A percentile compares a stretch with the other conserved stretches of the same genome.
These are phyloP conservation scores for Chymomyza procnemis DNA, from an alignment of 2,888 invertebrate genomes.

Conservation along the genomic window DNA sequence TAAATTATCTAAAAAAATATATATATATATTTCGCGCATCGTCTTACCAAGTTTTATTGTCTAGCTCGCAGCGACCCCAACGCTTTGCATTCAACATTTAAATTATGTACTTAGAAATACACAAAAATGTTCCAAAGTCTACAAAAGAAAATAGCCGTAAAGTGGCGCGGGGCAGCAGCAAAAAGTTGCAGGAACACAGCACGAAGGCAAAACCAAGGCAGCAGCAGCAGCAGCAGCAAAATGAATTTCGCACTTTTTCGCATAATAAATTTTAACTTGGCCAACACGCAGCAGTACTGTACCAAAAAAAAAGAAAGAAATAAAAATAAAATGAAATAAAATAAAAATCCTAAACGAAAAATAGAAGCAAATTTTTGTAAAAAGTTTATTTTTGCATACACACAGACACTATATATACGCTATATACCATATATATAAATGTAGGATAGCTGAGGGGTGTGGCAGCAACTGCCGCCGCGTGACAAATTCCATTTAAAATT, in stretches of 20 bases:
- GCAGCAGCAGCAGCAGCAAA: slow-evolving; percentile 62
- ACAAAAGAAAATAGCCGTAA: slow-evolving; percentile 51
- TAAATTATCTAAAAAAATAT: slow-evolving; percentile 68
- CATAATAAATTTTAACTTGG: slow-evolving; percentile 77
- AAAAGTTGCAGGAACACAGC: slow-evolving; percentile 10
- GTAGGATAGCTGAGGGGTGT: neutral
- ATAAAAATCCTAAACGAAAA: slow-evolving; percentile 37
- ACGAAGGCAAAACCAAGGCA: slow-evolving; percentile 16
- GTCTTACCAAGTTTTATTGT: slow-evolving; percentile 68
- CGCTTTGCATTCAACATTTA: slow-evolving; percentile 57
- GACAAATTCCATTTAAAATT: slow-evolving; percentile 75
- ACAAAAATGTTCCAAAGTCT: slow-evolving; percentile 66
- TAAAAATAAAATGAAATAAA: too few relatives aligned
- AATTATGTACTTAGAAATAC: slow-evolving; percentile 76
- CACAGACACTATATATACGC: neutral
- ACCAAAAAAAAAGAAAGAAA: slow-evolving; percentile 26
- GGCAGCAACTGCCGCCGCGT: slow-evolving; percentile 53
- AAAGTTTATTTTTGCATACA: slow-evolving; percentile 73
- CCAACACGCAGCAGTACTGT: slow-evolving; percentile 33
- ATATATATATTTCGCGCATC: slow-evolving; percentile 59
- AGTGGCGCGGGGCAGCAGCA: slow-evolving; percentile 11
- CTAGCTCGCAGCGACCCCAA: slow-evolving; percentile 17
- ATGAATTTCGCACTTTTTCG: slow-evolving; percentile 78
- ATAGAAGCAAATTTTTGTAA: slow-evolving; percentile 59
- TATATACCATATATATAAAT: slow-evolving; percentile 12